These are phyloP conservation scores for Mactra quadrangularis DNA, from an alignment of 1,140 invertebrate genomes.

Conservation along the genomic window DNA sequence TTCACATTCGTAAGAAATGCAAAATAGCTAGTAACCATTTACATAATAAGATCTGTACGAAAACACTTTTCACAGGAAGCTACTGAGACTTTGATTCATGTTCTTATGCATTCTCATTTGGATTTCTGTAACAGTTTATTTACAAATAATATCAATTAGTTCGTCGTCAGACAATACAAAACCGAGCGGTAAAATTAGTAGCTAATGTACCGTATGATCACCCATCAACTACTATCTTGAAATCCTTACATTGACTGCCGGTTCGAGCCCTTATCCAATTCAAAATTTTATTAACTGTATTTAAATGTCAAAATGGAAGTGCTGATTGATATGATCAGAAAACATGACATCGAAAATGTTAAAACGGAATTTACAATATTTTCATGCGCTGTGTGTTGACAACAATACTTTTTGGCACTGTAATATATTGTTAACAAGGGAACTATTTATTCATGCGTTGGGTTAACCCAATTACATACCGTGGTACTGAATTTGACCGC, in stretches of 20 bases:
- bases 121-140: constrained; percentile 9
- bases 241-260: constrained; percentile 6
- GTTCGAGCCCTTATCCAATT: background rate
- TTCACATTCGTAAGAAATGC: background rate
- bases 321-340: no score
- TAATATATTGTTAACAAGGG: no score
- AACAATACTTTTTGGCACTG: no score
- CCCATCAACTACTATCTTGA: background rate
- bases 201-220: background rate
- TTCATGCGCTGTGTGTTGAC: no score
- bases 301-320: no score
- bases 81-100: background rate
- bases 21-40: background rate
- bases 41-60: background rate
- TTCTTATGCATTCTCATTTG: constrained; percentile 8
- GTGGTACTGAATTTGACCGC: no score
- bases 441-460: no score
- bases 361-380: no score
- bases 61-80: constrained; percentile 12
- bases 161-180: background rate
- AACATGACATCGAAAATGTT: no score
- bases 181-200: constrained; percentile 1
- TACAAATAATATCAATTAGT: background rate
- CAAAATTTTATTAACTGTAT: no score
- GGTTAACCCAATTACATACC: no score